Evolutionary conservation across 2,113 vertebrate species (phyloP), one percentile per base, ranked within the genome.

Genomic region (Columba livia): DNA sequence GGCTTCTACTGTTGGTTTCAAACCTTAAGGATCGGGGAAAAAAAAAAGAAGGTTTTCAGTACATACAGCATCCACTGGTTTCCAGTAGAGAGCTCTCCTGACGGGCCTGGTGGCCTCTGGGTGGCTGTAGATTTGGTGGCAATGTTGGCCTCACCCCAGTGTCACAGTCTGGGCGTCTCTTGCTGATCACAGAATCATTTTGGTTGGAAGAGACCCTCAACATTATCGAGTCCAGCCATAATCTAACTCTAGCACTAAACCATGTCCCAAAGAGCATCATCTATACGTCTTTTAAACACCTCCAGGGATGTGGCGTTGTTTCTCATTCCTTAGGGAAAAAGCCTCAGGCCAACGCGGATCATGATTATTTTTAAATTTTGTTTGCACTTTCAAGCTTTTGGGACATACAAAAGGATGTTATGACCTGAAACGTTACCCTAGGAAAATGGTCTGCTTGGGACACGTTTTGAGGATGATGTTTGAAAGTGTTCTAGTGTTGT

Each of bases 1-100:
- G n/a, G 98, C 96, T 2, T 38, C 98, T 1, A 0, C 97, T 2
- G 95, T 96, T 8, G 93, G 90, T 73, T 99, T 99, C 92, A 99
- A 67, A 74, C 99, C 99, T 99, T 64, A 58, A 74, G 72, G 75
- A 88, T 34, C 15, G 89, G 48, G 93, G 91, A 12, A 78, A 88
- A 47, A 47, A 38, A 38, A 12, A 78, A 88, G 61, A 89, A 94
- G 34, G 12, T 24, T 84, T 85, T 94, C 75, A 90, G 47, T 36
- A 64, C 4, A 28, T 15, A 21, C 38, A 64, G 19, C 38, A 71
- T 26, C 32, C 25, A 36, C 15, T 15, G 26, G 15, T 56, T 81
- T 44, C 42, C 36, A 67, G 6, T 14, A 42, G 25, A 48, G 32
- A 54, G 28, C 11, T 67, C 31, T 54, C 51, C 31, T 24, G 47